phyloP scores from a whole-genome alignment of 2,888 invertebrate genomes.

The Spialia ferax region DNA sequence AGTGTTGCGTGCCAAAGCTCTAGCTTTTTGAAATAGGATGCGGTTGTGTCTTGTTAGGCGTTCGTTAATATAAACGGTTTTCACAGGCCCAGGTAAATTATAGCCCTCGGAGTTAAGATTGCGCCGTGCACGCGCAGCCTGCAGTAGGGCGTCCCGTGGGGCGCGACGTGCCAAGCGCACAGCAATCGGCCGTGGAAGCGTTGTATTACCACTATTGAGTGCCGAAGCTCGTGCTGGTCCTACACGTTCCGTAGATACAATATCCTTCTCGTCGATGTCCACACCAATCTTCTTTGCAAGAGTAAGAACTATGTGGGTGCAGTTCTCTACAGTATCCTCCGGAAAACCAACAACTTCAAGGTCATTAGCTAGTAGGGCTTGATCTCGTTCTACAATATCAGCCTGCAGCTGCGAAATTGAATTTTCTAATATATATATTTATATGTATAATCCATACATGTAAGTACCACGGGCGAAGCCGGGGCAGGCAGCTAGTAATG shows the following conservation, averaged over 20 bases:
- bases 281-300: conserved; percentile 15
- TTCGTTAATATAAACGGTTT: not conserved
- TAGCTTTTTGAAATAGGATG: not conserved
- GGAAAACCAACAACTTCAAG: not conserved
- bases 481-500: too few species aligned
- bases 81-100: not conserved
- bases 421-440: not conserved
- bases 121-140: not conserved
- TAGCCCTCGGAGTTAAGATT: not conserved
- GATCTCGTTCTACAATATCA: conserved; percentile 15
- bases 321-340: not conserved
- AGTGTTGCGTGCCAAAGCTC: not conserved
- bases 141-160: not conserved
- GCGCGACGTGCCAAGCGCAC: not conserved
- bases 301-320: conserved; percentile 6
- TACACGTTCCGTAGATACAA: not conserved
- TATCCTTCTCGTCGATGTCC: not conserved
- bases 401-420: not conserved
- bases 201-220: not conserved
- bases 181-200: not conserved
- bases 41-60: not conserved
- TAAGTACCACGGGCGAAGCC: too few species aligned
- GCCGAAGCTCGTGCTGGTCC: not conserved
- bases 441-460: too few species aligned
- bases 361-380: conserved; percentile 1